Evolutionary conservation across 2,888 invertebrate species (phyloP), one percentile per base, ranked within the genome.

Genomic region (Cheilosia variabilis): DNA sequence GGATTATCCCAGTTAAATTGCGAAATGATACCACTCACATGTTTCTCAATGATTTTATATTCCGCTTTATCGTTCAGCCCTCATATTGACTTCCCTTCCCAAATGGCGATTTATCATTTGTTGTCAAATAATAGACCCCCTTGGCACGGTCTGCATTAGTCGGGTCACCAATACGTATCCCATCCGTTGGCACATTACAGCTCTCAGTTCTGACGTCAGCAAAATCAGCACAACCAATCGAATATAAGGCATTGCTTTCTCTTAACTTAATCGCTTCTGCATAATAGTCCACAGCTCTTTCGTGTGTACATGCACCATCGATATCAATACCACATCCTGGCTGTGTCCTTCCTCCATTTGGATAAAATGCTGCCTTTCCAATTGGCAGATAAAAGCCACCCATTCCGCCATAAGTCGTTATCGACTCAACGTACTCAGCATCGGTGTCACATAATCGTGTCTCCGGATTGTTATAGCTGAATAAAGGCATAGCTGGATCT

Each of bases 261-360:
- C 17, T 58, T 9, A 92, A 78, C 37, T 37, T 37, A 37, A 37
- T 37, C 0, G 92, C 91, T 88, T 93, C 93, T 0, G 91, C 91
- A 55, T 89, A 91, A 71, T 91, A 92, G 55, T 87, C 37, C 79
- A 90, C 90, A 0, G 92, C 88, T 82, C 92, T 89, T 24, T 87
- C 73, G 84, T 93, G 93, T 1, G 93, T 89, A 87, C 93, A 93
- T 7, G 81, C 79, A 60, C 88, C 89, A 79, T 87, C 87, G 63
- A 88, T 60, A 89, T 89, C 90, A 88, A 88, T 89, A 89, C 90
- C 92, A 91, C 93, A 93, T 91, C 93, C 92, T 89, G 91, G 89
- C 91, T 93, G 93, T 91, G 92, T 92, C 91, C 92, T 93, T 92
- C 92, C 90, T 87, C 90, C 90, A 92, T 92, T 93, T 91, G 92